Evolutionary conservation across 2,888 invertebrate genomes (phyloP).

Genomic region (Sycophila texana): DNA sequence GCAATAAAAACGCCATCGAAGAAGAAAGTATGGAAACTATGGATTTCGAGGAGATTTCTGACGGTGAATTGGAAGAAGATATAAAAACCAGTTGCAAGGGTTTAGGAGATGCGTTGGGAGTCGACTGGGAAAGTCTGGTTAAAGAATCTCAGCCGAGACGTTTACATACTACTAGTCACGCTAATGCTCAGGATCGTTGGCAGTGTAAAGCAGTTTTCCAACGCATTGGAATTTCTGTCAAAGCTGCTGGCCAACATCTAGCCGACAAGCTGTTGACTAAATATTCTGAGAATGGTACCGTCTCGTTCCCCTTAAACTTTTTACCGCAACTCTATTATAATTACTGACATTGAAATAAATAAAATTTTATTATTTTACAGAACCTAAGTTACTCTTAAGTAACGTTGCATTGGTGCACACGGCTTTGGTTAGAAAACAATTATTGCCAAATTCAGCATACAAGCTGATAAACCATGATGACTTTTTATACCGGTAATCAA

Average conservation of each 20-base stretch:
- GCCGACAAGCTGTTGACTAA: conserved; percentile 73
- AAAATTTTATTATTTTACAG: conserved; percentile 54
- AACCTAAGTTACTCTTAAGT: conserved; percentile 65
- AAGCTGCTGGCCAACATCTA: conserved; percentile 84
- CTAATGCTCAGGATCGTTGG: conserved; percentile 87
- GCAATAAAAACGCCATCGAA: conserved; percentile 78
- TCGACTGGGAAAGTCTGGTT: conserved; percentile 94
- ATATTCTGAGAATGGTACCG: conserved; percentile 62
- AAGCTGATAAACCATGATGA: conserved; percentile 65
- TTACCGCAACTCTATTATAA: no score
- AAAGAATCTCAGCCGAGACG: conserved; percentile 83
- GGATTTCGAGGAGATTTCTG: conserved; percentile 93
- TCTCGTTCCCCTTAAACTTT: not conserved
- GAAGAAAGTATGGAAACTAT: conserved; percentile 85
- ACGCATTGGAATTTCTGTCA: conserved; percentile 87
- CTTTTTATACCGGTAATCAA: conserved; percentile 68
- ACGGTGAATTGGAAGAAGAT: conserved; percentile 92
- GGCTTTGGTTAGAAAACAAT: conserved; percentile 65
- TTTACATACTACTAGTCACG: conserved; percentile 68
- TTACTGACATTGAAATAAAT: not conserved
- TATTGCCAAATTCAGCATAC: conserved; percentile 63
- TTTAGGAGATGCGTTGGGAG: conserved; percentile 94
- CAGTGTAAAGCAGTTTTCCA: conserved; percentile 87
- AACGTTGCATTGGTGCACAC: conserved; percentile 71
- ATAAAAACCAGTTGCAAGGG: conserved; percentile 81